These are phyloP conservation scores for Macrobrachium rosenbergii DNA, from an alignment of 1,140 invertebrate species.

Conservation along the genomic window DNA sequence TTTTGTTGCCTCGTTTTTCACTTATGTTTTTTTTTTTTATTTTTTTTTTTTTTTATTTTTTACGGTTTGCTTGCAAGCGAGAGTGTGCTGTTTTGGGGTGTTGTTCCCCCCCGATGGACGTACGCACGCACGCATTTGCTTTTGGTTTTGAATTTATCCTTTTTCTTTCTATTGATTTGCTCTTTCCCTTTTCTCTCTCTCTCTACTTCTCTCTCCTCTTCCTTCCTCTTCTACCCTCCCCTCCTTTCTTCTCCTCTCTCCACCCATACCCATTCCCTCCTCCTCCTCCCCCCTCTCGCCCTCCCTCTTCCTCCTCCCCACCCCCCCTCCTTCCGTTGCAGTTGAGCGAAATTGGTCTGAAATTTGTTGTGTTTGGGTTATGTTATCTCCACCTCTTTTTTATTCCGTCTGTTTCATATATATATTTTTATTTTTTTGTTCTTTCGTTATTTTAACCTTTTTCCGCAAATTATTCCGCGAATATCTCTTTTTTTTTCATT, in stretches of 20 bases:
- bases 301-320: not conserved
- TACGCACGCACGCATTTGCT: not conserved
- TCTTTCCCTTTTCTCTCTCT: not conserved
- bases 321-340: not conserved
- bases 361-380: not conserved
- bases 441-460: too few relatives aligned
- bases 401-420: too few relatives aligned
- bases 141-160: not conserved
- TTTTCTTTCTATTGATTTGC: not conserved
- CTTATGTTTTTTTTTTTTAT: conserved; percentile 1
- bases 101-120: not conserved
- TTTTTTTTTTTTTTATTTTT: not conserved
- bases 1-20: not conserved
- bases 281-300: not conserved
- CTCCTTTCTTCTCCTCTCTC: not conserved
- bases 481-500: too few relatives aligned
- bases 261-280: not conserved
- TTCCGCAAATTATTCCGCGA: too few relatives aligned
- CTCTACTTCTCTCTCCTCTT: not conserved
- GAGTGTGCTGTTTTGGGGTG: not conserved
- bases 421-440: too few relatives aligned
- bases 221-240: not conserved
- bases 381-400: too few relatives aligned
- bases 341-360: not conserved
- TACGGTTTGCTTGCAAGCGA: not conserved